A percentile compares a stretch with the other conserved stretches of the same genome.
Conservation (phyloP, 2,797 vertebrate genomes). For the Antrozous pallidus region DNA sequence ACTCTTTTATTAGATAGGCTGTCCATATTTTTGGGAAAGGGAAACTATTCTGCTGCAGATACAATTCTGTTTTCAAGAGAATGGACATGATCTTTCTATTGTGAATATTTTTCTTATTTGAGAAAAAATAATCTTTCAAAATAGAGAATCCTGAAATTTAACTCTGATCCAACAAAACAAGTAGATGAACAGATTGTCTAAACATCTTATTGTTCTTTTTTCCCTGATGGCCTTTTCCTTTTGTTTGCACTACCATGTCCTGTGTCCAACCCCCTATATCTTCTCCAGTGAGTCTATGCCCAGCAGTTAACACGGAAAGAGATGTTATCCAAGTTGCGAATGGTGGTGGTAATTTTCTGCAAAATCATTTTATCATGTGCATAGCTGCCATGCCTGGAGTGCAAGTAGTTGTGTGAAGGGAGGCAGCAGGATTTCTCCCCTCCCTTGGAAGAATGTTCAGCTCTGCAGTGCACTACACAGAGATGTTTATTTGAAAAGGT, state of each 20-base stretch:
- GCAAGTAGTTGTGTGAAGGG: slow-evolving; percentile 56
- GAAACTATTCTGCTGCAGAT: slow-evolving; percentile 12
- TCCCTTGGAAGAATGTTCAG: slow-evolving; percentile 40
- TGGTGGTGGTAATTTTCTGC: slow-evolving; percentile 65
- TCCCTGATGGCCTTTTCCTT: slow-evolving; percentile 53
- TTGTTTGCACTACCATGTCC: slow-evolving; percentile 53
- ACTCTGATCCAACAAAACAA: slow-evolving; percentile 22
- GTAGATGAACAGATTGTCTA: background rate
- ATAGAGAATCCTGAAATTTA: slow-evolving; percentile 46
- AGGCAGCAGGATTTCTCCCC: slow-evolving; percentile 62
- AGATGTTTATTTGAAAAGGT: slow-evolving; percentile 46
- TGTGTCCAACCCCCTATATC: slow-evolving; percentile 60
- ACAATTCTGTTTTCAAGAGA: background rate
- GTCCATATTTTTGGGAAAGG: slow-evolving; percentile 21
- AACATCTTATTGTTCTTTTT: slow-evolving; percentile 36
- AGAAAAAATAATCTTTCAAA: background rate
- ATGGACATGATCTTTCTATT: slow-evolving; percentile 14
- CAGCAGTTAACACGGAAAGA: slow-evolving; percentile 60
- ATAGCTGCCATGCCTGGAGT: slow-evolving; percentile 62
- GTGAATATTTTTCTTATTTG: slow-evolving; percentile 35
- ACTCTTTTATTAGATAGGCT: no score
- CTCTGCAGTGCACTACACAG: slow-evolving; percentile 41
- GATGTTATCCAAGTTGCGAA: slow-evolving; percentile 17
- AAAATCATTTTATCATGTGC: slow-evolving; percentile 71
- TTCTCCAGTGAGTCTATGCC: slow-evolving; percentile 68